phyloP scores from a whole-genome alignment of 2,888 invertebrate species.

The Endotricha flammealis region DNA sequence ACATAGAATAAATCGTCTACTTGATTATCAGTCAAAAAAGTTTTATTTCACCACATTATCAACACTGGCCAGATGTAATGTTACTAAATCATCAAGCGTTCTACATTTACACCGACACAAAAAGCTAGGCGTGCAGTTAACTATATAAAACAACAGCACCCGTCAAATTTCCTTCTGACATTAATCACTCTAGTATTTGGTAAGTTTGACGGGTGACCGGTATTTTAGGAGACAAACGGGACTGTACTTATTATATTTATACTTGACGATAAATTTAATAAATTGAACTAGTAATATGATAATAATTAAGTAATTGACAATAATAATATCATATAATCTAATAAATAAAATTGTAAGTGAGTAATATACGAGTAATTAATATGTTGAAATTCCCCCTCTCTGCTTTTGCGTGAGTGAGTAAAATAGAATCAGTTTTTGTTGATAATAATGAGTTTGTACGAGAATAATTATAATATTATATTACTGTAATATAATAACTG shows the following conservation, averaged over 20 bases:
- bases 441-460: too few species aligned
- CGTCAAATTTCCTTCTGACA: constrained; percentile 75
- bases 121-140: constrained; percentile 74
- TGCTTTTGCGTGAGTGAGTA: too few species aligned
- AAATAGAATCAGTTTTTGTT: too few species aligned
- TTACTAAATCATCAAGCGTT: constrained; percentile 65
- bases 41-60: constrained; percentile 27
- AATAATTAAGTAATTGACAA: background rate
- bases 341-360: constrained; percentile 1
- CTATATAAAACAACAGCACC: constrained; percentile 76
- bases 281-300: too few species aligned
- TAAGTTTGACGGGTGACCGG: constrained; percentile 49
- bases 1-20: too few species aligned
- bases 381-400: too few species aligned
- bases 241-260: too few species aligned
- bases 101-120: constrained; percentile 56
- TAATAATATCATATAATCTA: background rate
- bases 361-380: too few species aligned
- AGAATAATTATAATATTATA: too few species aligned
- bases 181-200: constrained; percentile 74
- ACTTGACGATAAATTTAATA: too few species aligned
- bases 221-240: constrained; percentile 14
- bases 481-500: too few species aligned
- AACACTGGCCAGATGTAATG: constrained; percentile 29
- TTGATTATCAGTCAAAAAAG: background rate